Evolutionary conservation across 2,797 vertebrate genomes (phyloP).

Genomic region (Delichon dasypus): DNA sequence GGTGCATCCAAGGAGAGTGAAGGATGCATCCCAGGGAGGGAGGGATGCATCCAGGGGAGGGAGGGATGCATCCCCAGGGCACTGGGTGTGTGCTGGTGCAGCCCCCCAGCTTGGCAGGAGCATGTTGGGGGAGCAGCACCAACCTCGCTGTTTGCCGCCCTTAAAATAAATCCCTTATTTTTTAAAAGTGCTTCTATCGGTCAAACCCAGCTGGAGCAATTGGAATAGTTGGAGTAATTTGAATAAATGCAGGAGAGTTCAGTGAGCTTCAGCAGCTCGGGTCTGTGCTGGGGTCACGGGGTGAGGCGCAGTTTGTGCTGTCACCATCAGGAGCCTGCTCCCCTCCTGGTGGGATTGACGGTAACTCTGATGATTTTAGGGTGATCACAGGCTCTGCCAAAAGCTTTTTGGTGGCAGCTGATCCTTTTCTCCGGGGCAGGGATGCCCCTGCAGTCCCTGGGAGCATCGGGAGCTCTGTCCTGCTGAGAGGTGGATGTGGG

Average conservation of each 20-base stretch:
- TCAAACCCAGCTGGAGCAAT: background rate
- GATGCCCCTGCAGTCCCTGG: rapidly evolving
- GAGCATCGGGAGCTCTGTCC: background rate
- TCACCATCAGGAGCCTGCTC: background rate
- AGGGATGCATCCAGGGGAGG: background rate
- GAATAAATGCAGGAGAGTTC: background rate
- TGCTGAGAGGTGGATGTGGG: rapidly evolving
- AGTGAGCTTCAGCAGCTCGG: background rate
- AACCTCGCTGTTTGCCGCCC: background rate
- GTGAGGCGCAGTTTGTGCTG: background rate
- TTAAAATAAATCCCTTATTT: background rate
- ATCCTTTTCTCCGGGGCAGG: rapidly evolving
- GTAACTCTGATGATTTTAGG: background rate
- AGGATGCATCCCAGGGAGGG: background rate
- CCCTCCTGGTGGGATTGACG: rapidly evolving
- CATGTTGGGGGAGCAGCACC: background rate
- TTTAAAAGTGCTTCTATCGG: background rate
- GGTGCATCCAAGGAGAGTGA: background rate
- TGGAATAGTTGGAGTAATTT: background rate
- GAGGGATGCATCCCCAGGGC: background rate
- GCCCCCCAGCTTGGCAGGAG: background rate
- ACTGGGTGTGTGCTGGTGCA: background rate
- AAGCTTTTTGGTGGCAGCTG: background rate
- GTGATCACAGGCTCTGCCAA: background rate
- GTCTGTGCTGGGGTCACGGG: rapidly evolving